A percentile compares a stretch with the other conserved stretches of the same genome.
phyloP scores from a whole-genome alignment of 2,113 vertebrate species.

The Chaetodon trifascialis region DNA sequence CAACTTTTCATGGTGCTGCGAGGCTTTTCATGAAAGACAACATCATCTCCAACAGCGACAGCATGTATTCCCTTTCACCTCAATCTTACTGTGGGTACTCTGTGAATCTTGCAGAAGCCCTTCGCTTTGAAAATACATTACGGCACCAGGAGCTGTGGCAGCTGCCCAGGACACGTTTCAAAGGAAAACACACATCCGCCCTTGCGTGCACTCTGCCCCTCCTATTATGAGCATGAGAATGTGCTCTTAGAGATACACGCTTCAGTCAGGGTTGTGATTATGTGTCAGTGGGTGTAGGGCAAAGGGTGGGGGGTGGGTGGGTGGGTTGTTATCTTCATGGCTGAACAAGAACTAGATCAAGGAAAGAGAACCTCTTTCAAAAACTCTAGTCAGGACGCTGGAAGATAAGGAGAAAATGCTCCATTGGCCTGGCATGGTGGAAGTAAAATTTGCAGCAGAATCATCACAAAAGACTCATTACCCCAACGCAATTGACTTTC shows the following conservation, averaged over 20 bases:
- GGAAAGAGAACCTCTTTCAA: conserved; percentile 66
- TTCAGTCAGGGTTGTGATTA: conserved; percentile 69
- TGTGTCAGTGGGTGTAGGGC: conserved; percentile 62
- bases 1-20: conserved; percentile 4
- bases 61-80: conserved; percentile 41
- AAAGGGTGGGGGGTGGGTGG: neutral
- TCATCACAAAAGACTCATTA: conserved; percentile 66
- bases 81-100: conserved; percentile 29
- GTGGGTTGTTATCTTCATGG: conserved; percentile 69
- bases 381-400: conserved; percentile 52
- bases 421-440: conserved; percentile 59
- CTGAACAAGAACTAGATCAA: conserved; percentile 71
- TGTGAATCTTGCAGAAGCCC: conserved; percentile 6
- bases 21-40: conserved; percentile 38
- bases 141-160: conserved; percentile 9
- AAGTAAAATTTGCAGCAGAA: conserved; percentile 59
- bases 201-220: conserved; percentile 44
- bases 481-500: conserved; percentile 59
- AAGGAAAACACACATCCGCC: conserved; percentile 52
- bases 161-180: conserved; percentile 45
- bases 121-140: conserved; percentile 58
- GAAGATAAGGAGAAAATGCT: conserved; percentile 70
- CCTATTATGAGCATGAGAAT: conserved; percentile 66
- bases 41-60: conserved; percentile 12
- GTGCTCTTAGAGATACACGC: conserved; percentile 74